Evolutionary conservation across 2,113 vertebrate species (phyloP).

Genomic region (Campylomormyrus numenius): DNA sequence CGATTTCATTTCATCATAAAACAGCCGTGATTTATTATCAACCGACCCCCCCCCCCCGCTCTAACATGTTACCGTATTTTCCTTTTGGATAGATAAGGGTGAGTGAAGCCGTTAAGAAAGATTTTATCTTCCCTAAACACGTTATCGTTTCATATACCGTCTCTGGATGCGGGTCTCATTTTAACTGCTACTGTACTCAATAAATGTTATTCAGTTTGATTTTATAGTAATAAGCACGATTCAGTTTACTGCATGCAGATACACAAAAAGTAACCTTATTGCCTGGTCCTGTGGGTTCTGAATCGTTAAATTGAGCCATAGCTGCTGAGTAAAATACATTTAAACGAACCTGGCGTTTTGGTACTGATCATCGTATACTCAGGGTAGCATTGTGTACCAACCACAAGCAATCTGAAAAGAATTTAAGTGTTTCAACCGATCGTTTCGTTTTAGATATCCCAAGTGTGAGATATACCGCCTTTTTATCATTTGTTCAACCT

Average conservation of each 20-base stretch:
- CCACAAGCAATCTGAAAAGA: background rate
- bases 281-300: background rate
- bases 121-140: background rate
- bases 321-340: background rate
- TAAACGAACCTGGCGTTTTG: background rate
- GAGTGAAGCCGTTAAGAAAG: background rate
- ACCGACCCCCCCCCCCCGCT: background rate
- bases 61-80: background rate
- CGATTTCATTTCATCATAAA: background rate
- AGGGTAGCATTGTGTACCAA: background rate
- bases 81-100: background rate
- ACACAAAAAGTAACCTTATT: background rate
- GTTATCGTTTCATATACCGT: background rate
- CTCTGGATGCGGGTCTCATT: background rate
- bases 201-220: background rate
- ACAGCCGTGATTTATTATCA: background rate
- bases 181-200: background rate
- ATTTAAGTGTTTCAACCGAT: background rate
- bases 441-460: background rate
- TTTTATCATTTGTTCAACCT: background rate
- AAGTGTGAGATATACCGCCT: background rate
- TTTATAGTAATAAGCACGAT: background rate
- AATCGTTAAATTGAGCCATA: background rate
- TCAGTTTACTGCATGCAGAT: background rate
- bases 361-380: background rate